These are phyloP conservation scores for Galeruca laticollis DNA, from an alignment of 2,888 invertebrate genomes.

Conservation along the genomic window DNA sequence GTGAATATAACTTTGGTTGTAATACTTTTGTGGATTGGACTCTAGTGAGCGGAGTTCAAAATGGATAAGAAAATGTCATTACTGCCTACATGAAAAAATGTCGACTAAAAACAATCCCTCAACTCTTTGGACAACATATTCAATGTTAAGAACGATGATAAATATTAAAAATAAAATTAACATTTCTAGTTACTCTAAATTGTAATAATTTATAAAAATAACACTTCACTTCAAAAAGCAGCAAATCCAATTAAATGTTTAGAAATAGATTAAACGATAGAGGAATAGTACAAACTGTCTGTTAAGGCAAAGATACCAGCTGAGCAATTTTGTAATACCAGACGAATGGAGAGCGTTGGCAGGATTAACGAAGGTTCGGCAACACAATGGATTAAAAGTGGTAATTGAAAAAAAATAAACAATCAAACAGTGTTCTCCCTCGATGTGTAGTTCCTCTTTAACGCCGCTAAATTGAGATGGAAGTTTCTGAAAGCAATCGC, in stretches of 20 bases:
- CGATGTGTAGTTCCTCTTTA: conserved; percentile 22
- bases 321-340: conserved; percentile 32
- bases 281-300: conserved; percentile 9
- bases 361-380: conserved; percentile 34
- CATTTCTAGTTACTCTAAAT: too few species aligned
- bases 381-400: conserved; percentile 37
- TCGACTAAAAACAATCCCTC: too few species aligned
- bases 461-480: conserved; percentile 25
- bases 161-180: too few species aligned
- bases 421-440: conserved; percentile 26
- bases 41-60: too few species aligned
- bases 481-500: conserved; percentile 21
- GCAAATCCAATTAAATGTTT: neutral
- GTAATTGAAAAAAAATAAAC: conserved; percentile 38
- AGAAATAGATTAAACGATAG: neutral
- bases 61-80: too few species aligned
- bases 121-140: too few species aligned
- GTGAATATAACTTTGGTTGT: too few species aligned
- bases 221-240: neutral
- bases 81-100: too few species aligned
- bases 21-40: too few species aligned
- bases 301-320: conserved; percentile 19
- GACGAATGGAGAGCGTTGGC: conserved; percentile 26
- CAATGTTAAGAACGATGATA: too few species aligned
- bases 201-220: too few species aligned